These are phyloP conservation scores for Protula sp. DNA, from an alignment of 2,888 invertebrate genomes.

Conservation along the genomic window DNA sequence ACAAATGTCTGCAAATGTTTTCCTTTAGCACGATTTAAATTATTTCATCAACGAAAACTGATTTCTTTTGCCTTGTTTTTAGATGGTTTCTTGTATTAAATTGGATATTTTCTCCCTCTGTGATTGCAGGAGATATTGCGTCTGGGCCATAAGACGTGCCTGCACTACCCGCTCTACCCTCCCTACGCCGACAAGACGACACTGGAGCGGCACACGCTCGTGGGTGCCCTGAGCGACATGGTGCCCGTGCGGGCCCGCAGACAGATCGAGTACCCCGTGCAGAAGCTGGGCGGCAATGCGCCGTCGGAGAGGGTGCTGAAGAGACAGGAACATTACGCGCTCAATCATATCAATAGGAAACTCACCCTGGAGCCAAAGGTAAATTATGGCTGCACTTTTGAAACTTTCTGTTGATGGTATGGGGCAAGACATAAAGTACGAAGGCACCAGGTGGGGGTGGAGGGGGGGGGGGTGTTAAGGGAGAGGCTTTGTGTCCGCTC, in stretches of 20 bases:
- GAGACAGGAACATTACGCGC: slow-evolving; percentile 41
- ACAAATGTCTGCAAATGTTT: no score
- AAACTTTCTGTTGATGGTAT: no score
- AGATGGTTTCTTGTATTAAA: no score
- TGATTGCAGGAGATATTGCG: slow-evolving; percentile 48
- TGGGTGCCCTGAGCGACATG: slow-evolving; percentile 45
- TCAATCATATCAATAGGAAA: slow-evolving; percentile 52
- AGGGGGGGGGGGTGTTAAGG: no score
- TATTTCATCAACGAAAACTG: no score
- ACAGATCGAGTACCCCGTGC: slow-evolving; percentile 49
- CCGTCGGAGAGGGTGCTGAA: slow-evolving; percentile 49
- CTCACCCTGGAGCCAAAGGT: slow-evolving; percentile 53
- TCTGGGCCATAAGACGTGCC: slow-evolving; percentile 48
- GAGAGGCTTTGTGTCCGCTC: no score
- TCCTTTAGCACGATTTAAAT: no score
- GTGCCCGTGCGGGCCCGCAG: slow-evolving; percentile 50
- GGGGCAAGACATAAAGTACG: no score
- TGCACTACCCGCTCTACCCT: slow-evolving; percentile 52
- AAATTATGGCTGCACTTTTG: no score
- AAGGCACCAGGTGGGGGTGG: no score
- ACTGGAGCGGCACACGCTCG: slow-evolving; percentile 39
- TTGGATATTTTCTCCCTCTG: no score
- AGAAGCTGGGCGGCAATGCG: slow-evolving; percentile 44
- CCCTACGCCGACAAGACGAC: slow-evolving; percentile 37
- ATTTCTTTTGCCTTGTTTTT: no score